Base-by-base conservation (phyloP, 1,140 invertebrate species). In the Acromyrmex charruanus region DNA sequence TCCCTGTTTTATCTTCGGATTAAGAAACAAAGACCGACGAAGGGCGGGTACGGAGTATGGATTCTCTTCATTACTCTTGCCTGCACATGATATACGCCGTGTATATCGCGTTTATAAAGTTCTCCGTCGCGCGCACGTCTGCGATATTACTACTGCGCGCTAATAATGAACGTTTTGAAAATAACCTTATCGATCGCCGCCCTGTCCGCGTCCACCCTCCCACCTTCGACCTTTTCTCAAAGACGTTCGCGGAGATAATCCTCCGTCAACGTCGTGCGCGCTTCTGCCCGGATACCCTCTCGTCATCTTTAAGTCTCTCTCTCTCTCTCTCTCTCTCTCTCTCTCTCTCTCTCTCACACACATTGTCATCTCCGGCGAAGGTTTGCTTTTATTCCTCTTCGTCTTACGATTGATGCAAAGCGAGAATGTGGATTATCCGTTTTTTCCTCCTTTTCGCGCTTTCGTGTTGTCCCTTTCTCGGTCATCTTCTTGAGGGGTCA, bases 1-100 rank as follows among this genome's bases (percentile, higher is more conserved):
- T 88, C 65, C 68, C 86, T 88, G 89, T 88, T 91, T 92, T 92
- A 91, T 92, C 90, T 92, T 90, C 75, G 91, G 91, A 92, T 92
- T 92, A 92, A 90, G 90, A 92, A 91, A 92, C 84, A 91, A 91
- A 90, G 87, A 85, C 84, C n/a, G 49, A 65, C 28, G 35, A 39
- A 9, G 35, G 58, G 18, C 3, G 75, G 16, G 35, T 14, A 49
- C 63, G 77, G 44, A 81, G 65, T 92, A 92, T 91, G 89, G 90
- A 92, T 92, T 91, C 90, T 90, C 87, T 90, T 89, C 88, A 90
- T 91, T 92, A 91, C 80, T 88, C 61, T 55, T 31, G 74, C 74
- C 86, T 66, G 61, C 65, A 44, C 72, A 86, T 88, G 86, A 88
- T 86, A 69, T 75, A 89, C 88, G 66, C 31, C 71, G 63, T 71